Base-by-base conservation (phyloP, 2,797 vertebrate genomes). In the Chanos chanos region DNA sequence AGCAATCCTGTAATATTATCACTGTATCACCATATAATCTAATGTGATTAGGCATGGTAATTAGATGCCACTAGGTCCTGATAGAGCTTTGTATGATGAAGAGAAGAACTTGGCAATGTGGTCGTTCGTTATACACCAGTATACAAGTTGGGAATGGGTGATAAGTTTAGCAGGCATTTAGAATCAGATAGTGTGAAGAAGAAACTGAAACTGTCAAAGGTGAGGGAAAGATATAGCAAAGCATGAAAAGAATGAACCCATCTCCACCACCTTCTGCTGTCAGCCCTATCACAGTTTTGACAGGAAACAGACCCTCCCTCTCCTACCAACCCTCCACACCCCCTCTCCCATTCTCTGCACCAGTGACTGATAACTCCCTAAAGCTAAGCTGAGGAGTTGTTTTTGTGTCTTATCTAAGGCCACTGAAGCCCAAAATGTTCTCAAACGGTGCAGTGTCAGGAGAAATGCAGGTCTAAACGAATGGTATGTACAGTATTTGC, bases 291-390 rank as follows among this genome's bases (percentile, higher is more conserved):
- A 30, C 30, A 34, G 45, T 64, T 37, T 15, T 49, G 50, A 67
- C 56, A 61, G 12, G 16, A 48, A 53, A 31, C 55, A 66, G 64
- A 48, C 56, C 36, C 24, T 8, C 5, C 3, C 52, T 10, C 13
- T 47, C 4, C n/a, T 18, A 7, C 40, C 12, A 27, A 7, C 9
- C 13, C 39, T 52, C 19, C 31, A 13, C 12, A 4, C 31, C 34
- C 27, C 28, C 27, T 41, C 39, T 21, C 41, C 6, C 12, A 16
- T 59, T n/a, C 34, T 31, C 16, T 39, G 40, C 45, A 9, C 16
- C 25, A 18, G 6, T 51, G 50, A 21, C 4, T 48, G 21, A 48
- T 37, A 39, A 33, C 27, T 43, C 16, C 40, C 34, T 37, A 37
- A 37, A 39, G 9, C 19, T 51, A 37, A 51, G 28, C 22, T 18